Evolutionary conservation across 2,888 invertebrate genomes (phyloP).

Genomic region (Sesia apiformis): DNA sequence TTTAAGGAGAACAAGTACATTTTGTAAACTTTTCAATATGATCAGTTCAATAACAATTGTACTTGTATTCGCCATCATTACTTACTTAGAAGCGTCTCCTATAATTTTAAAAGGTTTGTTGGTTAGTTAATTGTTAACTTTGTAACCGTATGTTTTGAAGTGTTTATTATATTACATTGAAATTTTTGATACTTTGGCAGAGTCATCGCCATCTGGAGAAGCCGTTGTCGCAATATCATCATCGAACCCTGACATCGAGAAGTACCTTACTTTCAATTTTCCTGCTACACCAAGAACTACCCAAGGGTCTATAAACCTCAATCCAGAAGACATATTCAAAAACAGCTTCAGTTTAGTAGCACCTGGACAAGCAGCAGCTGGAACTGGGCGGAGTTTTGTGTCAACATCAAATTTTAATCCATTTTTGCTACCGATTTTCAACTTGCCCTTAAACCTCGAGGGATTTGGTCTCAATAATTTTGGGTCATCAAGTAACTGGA

Average conservation of each 20-base stretch:
- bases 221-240: slow-evolving; percentile 42
- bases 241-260: slow-evolving; percentile 36
- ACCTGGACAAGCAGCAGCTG: slow-evolving; percentile 27
- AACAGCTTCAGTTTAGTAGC: slow-evolving; percentile 27
- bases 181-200: slow-evolving; percentile 17
- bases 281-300: slow-evolving; percentile 13
- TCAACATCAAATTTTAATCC: slow-evolving; percentile 21
- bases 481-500: slow-evolving; percentile 25
- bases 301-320: slow-evolving; percentile 4
- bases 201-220: slow-evolving; percentile 38
- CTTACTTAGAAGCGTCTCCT: slow-evolving; percentile 21
- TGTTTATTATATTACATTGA: slow-evolving; percentile 1
- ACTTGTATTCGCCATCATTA: slow-evolving; percentile 10
- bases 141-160: neutral
- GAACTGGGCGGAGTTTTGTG: slow-evolving; percentile 35
- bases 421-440: slow-evolving; percentile 31
- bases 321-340: slow-evolving; percentile 14
- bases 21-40: neutral
- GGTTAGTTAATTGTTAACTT: too few relatives aligned
- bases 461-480: slow-evolving; percentile 17
- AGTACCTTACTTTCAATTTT: slow-evolving; percentile 20
- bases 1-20: slow-evolving; percentile 9
- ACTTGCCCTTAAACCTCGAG: slow-evolving; percentile 27
- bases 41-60: slow-evolving; percentile 1
- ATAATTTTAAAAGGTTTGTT: slow-evolving; percentile 39